Percentiles rank a stretch among this genome's conserved stretches.
phyloP scores from a whole-genome alignment of 2,888 invertebrate species.

The Ormyrus pomaceus region DNA sequence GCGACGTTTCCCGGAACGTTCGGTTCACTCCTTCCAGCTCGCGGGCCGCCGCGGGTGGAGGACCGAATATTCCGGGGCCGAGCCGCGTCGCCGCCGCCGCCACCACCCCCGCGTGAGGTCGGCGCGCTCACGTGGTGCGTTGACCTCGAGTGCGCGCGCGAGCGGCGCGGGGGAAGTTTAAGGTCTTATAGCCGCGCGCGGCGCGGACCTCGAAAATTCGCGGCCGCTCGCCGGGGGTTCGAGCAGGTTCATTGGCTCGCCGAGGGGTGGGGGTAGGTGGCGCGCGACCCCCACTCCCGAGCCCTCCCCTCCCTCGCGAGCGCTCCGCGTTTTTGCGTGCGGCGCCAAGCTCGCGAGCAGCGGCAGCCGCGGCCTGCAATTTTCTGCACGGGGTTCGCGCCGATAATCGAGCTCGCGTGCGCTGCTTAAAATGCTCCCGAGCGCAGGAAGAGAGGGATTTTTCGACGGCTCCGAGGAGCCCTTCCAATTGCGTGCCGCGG shows the following conservation, averaged over 20 bases:
- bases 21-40: not conserved
- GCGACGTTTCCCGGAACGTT: constrained; percentile 23
- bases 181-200: constrained; percentile 64
- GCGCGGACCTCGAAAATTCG: constrained; percentile 48
- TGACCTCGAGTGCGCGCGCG: constrained; percentile 55
- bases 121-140: constrained; percentile 59
- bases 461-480: not conserved
- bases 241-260: constrained; percentile 41
- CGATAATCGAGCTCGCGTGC: constrained; percentile 29
- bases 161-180: constrained; percentile 44
- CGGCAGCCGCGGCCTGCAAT: constrained; percentile 7
- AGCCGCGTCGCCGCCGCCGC: constrained; percentile 4
- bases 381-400: not conserved
- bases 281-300: constrained; percentile 9
- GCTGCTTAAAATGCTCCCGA: not conserved
- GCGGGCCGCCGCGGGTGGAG: not conserved
- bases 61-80: too few relatives aligned
- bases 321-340: constrained; percentile 6
- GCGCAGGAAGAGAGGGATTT: too few relatives aligned
- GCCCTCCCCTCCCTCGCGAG: not conserved
- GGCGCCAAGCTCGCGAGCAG: not conserved
- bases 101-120: constrained; percentile 23
- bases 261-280: too few relatives aligned
- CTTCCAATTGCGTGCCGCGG: not conserved
- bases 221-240: constrained; percentile 19